Percentiles rank a stretch among this genome's conserved stretches.
Conservation (phyloP, 37 sponge, comb jelly and placozoan species). For the Spongia lamella region DNA sequence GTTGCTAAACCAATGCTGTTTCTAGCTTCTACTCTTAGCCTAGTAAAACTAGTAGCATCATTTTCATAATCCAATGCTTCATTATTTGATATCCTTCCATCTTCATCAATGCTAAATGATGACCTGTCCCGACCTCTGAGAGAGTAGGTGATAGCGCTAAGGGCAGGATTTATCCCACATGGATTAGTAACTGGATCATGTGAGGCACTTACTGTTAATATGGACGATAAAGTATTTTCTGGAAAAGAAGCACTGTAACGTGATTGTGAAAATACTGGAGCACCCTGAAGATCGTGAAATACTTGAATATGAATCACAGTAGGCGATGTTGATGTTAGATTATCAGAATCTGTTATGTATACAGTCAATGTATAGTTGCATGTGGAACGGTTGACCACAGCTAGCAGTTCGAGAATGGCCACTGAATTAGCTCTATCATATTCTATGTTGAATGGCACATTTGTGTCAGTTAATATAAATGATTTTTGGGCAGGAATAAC, state of each 20-base stretch:
- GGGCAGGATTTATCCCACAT: no score
- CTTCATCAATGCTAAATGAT: constrained; percentile 37
- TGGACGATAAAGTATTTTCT: constrained; percentile 25
- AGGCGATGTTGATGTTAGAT: background rate
- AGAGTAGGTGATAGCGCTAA: constrained; percentile 9
- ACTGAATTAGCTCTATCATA: constrained; percentile 13
- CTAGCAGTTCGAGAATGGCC: constrained; percentile 2
- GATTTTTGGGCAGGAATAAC: no score
- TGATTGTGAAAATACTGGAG: constrained; percentile 21
- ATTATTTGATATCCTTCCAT: constrained; percentile 32
- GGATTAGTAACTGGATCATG: no score
- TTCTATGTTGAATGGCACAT: background rate
- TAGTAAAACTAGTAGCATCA: constrained; percentile 18
- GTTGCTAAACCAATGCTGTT: constrained; percentile 28
- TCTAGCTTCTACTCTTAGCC: constrained; percentile 38
- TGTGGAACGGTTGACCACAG: constrained; percentile 15
- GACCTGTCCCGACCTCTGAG: background rate
- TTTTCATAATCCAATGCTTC: constrained; percentile 38
- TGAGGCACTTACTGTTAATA: no score
- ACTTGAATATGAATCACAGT: constrained; percentile 14
- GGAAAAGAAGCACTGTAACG: constrained; percentile 21
- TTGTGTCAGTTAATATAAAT: no score
- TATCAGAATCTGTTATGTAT: constrained; percentile 19
- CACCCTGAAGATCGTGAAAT: constrained; percentile 6
- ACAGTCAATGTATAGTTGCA: constrained; percentile 26